phyloP scores from a whole-genome alignment of 2,888 invertebrate species.

The Eudasyphora cyanicolor region DNA sequence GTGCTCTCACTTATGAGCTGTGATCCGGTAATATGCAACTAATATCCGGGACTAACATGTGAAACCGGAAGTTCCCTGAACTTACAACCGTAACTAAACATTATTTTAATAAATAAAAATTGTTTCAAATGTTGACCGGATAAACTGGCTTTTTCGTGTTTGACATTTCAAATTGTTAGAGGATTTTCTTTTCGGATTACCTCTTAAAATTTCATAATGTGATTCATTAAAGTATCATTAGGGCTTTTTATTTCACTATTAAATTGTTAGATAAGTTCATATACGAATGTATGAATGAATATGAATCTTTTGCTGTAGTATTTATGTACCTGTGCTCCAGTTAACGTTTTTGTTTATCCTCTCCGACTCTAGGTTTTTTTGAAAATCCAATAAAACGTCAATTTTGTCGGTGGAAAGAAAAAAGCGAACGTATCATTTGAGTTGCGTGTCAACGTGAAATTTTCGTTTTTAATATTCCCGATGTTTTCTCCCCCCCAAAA shows the following conservation, averaged over 20 bases:
- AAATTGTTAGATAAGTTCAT: slow-evolving; percentile 10
- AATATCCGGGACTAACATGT: too few species aligned
- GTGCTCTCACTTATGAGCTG: too few species aligned
- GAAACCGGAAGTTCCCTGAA: too few species aligned
- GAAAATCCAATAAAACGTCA: slow-evolving; percentile 21
- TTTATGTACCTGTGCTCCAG: slow-evolving; percentile 39
- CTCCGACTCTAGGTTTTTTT: slow-evolving; percentile 32
- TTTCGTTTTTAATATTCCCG: slow-evolving; percentile 46
- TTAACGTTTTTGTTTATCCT: slow-evolving; percentile 36
- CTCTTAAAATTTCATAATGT: slow-evolving; percentile 45
- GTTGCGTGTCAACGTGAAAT: slow-evolving; percentile 63
- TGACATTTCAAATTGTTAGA: too few species aligned
- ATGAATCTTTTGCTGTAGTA: too few species aligned
- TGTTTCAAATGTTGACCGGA: too few species aligned
- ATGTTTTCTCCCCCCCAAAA: slow-evolving; percentile 15
- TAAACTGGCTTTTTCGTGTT: too few species aligned
- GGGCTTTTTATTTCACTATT: slow-evolving; percentile 45
- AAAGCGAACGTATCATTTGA: slow-evolving; percentile 46
- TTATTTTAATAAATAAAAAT: too few species aligned
- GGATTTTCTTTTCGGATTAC: neutral
- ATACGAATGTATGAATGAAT: slow-evolving; percentile 25
- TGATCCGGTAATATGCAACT: too few species aligned
- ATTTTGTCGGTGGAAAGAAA: slow-evolving; percentile 24
- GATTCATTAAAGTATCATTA: slow-evolving; percentile 60
- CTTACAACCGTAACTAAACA: too few species aligned